Evolutionary conservation across 2,888 invertebrate genomes (phyloP), one percentile per base, ranked within the genome.

Genomic region (Bombyx huttoni): DNA sequence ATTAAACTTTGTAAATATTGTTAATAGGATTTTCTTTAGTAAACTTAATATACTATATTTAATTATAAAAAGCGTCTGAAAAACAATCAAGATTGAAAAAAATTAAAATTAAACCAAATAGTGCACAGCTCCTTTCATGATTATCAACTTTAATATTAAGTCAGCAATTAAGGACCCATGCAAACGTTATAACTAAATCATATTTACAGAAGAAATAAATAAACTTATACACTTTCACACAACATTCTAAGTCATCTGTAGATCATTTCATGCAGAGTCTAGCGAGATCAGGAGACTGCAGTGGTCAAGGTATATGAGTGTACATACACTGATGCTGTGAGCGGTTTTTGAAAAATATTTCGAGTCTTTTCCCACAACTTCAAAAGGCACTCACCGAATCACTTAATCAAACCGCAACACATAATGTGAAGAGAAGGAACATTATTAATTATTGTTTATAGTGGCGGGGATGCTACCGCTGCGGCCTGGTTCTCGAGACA

Each of bases 401-500:
- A 40, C 40, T 40, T 12, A 40, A 12, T 8, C 3, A 24, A 24
- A 24, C 24, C 24, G 24, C 24, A 24, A 24, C 24, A 24, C 24
- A 3, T 24, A 5, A 1, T 24, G 24, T 24, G 24, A 24, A 24
- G 24, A 24, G 24, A 24, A 24, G 24, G 24, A 24, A 24, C 24
- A 24, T 24, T 24, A 24, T 24, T 24, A 24, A 24, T 24, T 24
- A 24, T 24, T 24, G 24, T 24, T 24, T 24, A n/a, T n/a, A 24
- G 40, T 12, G 40, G 9, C 9, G 40, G 8, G 40, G 40, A 10
- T 12, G 40, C 40, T 40, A 40, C 40, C 34, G 35, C 49, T 40
- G 85, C 78, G 81, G 81, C 65, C 83, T 72, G 59, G 54, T 53
- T 24, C 70, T 59, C 24, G 47, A 49, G 56, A 48, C 51, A n/a